Conservation (phyloP, 2,888 invertebrate species). For the Pinctada fucata region DNA sequence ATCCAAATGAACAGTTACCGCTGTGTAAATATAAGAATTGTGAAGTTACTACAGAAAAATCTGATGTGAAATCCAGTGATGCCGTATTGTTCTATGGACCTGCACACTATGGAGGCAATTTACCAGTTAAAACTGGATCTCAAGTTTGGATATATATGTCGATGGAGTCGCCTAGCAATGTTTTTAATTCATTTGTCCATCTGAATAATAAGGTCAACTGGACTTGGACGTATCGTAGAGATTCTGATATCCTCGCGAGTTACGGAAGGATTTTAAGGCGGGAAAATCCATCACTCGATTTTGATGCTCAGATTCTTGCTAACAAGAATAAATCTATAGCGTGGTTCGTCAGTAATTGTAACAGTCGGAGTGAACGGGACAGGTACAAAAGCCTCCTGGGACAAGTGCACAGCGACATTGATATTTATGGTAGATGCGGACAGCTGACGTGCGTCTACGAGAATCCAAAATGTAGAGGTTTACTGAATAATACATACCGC, state of each 20-base stretch:
- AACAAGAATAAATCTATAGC: conserved; percentile 7
- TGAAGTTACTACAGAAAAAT: not conserved
- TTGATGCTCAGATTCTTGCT: not conserved
- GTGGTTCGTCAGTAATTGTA: conserved; percentile 13
- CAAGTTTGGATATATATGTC: conserved; percentile 2
- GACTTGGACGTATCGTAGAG: conserved; percentile 9
- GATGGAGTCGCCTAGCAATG: conserved; percentile 7
- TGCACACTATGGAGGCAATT: not conserved
- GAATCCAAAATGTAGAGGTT: not conserved
- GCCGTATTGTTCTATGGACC: conserved; percentile 10
- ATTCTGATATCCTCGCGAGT: not conserved
- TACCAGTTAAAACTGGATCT: not conserved
- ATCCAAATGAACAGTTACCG: not conserved
- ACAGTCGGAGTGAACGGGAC: not conserved
- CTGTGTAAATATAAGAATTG: conserved; percentile 3
- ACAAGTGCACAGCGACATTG: not conserved
- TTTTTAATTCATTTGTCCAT: not conserved
- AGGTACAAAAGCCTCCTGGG: not conserved
- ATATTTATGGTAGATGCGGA: conserved; percentile 10
- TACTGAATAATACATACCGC: not conserved
- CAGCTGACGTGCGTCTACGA: not conserved
- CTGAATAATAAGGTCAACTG: conserved; percentile 6
- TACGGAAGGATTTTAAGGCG: not conserved
- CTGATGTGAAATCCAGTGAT: not conserved
- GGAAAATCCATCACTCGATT: not conserved